phyloP scores from a whole-genome alignment of 1,140 invertebrate genomes.

The Anastrepha obliqua region DNA sequence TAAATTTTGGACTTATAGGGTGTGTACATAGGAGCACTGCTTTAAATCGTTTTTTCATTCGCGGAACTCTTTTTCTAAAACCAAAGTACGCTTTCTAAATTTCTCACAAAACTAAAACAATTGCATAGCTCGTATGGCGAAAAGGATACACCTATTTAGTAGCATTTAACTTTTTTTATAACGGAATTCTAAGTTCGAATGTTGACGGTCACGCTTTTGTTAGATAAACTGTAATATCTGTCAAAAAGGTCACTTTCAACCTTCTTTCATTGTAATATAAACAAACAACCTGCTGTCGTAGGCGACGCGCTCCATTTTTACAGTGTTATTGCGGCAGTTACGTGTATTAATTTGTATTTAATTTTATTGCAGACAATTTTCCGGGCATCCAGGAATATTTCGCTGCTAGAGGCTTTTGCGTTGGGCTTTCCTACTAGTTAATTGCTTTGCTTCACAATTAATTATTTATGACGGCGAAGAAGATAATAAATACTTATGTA shows the following conservation, averaged over 20 bases:
- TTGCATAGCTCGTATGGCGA: too few species aligned
- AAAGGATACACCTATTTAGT: too few species aligned
- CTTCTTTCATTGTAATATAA: not conserved
- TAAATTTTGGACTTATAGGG: too few species aligned
- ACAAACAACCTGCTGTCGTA: not conserved
- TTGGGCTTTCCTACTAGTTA: not conserved
- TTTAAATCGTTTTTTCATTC: too few species aligned
- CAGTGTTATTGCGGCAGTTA: not conserved
- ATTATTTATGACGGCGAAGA: not conserved
- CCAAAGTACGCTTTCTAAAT: too few species aligned
- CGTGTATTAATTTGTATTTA: constrained; percentile 45
- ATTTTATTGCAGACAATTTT: constrained; percentile 29
- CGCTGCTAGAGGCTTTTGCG: not conserved
- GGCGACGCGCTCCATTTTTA: not conserved
- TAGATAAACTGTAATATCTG: too few species aligned
- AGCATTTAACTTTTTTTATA: too few species aligned
- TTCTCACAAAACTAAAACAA: too few species aligned
- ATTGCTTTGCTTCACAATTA: constrained; percentile 1
- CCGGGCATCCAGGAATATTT: not conserved
- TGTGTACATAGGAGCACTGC: too few species aligned
- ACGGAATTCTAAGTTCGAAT: too few species aligned
- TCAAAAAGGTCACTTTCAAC: not conserved
- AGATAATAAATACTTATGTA: not conserved
- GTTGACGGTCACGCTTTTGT: too few species aligned
- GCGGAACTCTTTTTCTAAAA: too few species aligned